These are phyloP conservation scores for Nysson spinosus DNA, from an alignment of 2,888 invertebrate genomes.

Conservation along the genomic window DNA sequence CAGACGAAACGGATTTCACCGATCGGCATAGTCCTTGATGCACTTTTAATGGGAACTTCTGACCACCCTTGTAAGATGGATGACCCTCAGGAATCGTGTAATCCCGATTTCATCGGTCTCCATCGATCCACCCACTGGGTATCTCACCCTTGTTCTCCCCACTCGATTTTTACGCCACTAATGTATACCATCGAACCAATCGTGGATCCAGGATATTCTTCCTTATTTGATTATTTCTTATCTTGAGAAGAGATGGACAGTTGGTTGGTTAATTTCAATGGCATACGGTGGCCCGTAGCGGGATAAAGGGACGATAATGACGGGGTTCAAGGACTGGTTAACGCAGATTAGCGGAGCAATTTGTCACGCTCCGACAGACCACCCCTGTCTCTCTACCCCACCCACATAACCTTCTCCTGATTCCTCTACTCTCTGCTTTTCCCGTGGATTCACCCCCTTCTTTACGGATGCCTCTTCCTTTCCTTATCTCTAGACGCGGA, in stretches of 20 bases:
- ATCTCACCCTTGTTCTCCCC: background rate
- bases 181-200: too few species aligned
- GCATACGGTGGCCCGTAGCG: constrained; percentile 61
- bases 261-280: constrained; percentile 47
- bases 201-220: too few species aligned
- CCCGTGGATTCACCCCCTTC: constrained; percentile 54
- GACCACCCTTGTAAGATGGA: constrained; percentile 73
- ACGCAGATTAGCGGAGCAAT: constrained; percentile 76
- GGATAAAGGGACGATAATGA: constrained; percentile 69
- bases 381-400: constrained; percentile 40
- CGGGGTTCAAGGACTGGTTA: constrained; percentile 74
- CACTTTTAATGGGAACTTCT: constrained; percentile 74
- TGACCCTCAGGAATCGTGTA: constrained; percentile 63
- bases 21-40: constrained; percentile 67
- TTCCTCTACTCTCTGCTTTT: constrained; percentile 19
- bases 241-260: constrained; percentile 8
- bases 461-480: constrained; percentile 45
- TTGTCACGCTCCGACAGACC: constrained; percentile 75
- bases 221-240: constrained; percentile 4
- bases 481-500: constrained; percentile 48
- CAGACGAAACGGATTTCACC: constrained; percentile 64
- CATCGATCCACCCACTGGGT: constrained; percentile 53
- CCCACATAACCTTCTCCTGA: constrained; percentile 23
- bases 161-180: background rate
- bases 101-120: constrained; percentile 54